Evolutionary conservation across 2,888 invertebrate species (phyloP).

Genomic region (Hemistola chrysoprasaria): DNA sequence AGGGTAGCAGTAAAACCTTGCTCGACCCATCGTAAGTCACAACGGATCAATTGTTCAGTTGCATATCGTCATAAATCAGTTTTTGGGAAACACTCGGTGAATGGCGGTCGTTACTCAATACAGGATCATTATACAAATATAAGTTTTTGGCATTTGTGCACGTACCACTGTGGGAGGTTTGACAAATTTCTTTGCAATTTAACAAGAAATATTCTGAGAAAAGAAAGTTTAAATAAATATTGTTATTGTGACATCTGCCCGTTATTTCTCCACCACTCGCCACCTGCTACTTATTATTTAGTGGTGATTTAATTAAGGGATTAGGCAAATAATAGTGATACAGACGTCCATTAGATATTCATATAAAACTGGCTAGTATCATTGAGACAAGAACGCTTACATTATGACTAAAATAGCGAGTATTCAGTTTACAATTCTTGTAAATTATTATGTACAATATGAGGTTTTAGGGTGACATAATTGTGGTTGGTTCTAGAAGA

Average conservation of each 20-base stretch:
- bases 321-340: constrained; percentile 2
- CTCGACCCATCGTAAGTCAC: constrained; percentile 67
- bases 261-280: constrained; percentile 36
- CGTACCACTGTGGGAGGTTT: constrained; percentile 76
- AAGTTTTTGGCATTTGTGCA: constrained; percentile 76
- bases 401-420: no score
- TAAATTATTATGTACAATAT: no score
- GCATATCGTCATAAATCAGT: constrained; percentile 78
- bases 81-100: constrained; percentile 62
- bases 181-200: constrained; percentile 55
- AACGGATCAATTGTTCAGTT: constrained; percentile 72
- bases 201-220: constrained; percentile 59
- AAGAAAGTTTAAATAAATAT: constrained; percentile 59
- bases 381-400: neutral
- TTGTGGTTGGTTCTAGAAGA: constrained; percentile 60
- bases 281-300: constrained; percentile 42
- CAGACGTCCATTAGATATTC: constrained; percentile 1
- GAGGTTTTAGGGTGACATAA: constrained; percentile 21
- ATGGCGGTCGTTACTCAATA: constrained; percentile 73
- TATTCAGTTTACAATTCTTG: no score
- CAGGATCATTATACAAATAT: constrained; percentile 80
- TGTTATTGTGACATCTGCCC: constrained; percentile 49
- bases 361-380: constrained; percentile 1
- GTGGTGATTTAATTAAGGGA: constrained; percentile 12
- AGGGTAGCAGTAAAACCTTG: constrained; percentile 70